Base-by-base conservation (phyloP, 2,797 vertebrate genomes). In the Pelochelys cantorii region DNA sequence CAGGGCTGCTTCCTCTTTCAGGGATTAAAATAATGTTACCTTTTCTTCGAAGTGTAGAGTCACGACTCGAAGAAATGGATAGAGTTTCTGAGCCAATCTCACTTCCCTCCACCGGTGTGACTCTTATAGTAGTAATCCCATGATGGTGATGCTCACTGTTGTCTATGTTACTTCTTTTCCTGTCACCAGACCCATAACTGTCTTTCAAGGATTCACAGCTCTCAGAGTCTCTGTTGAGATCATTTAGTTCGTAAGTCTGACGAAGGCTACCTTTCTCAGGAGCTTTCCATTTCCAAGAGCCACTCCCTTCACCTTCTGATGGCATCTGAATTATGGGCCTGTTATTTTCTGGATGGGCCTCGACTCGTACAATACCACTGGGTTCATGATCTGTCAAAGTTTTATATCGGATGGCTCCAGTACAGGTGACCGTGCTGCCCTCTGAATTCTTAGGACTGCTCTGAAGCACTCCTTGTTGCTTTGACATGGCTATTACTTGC, bases 401-500 rank as follows among this genome's bases (percentile, higher is more conserved):
- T 96, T 99, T 99, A 92, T 99, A 99, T 83, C 98, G 98, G 92
- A 98, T 98, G n/a, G 98, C 98, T 92, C 98, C 99, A 0, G 98
- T 98, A 96, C 98, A 98, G 93, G 98, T 98, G 82, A 98, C 98
- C 1, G 98, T 98, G 96, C 99, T 99, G 96, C 98, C 98, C 31
- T 99, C 99, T 1, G 98, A 98, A 83, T 98, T 98, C 95, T 99
- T 99, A 54, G 99, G 99, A 79, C 99, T 99, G 90, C 98, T 98
- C 93, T 99, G 99, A 23, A 99, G 98, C 15, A 99, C 98, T 15
- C 99, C 99, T 96, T 99, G 99, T 95, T 99, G 99, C 97, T 99
- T 99, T 94, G 99, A 99, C 99, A 99, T 99, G 48, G 99, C 99
- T 57, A 99, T 99, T 22, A 99, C 99, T 94, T 99, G 99, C 99